Conservation (phyloP, 2,113 vertebrate species). For the Aspidoscelis tigris region DNA sequence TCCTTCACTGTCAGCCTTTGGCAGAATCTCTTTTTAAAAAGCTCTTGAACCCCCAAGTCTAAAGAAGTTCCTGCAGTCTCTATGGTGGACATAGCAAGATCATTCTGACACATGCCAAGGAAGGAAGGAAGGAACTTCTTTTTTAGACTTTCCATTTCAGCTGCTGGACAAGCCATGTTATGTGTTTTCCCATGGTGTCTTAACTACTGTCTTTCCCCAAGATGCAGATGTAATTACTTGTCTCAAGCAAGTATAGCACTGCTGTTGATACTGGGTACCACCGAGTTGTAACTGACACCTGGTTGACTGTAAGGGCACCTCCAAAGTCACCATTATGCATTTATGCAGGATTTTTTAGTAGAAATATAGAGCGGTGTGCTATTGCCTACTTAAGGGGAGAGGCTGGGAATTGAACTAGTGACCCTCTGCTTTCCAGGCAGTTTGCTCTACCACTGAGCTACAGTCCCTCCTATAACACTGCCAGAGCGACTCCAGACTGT, state of each 20-base stretch:
- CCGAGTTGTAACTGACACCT: too few species aligned
- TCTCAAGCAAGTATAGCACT: not conserved
- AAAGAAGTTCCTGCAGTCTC: not conserved
- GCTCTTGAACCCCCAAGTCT: not conserved
- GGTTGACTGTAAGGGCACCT: too few species aligned
- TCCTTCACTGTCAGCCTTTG: not conserved
- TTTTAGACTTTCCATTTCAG: not conserved
- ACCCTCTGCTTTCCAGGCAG: too few species aligned
- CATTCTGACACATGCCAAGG: not conserved
- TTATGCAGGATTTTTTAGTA: too few species aligned
- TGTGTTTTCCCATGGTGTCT: not conserved
- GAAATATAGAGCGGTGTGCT: too few species aligned
- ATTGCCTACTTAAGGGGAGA: too few species aligned
- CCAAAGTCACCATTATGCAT: too few species aligned
- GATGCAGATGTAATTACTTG: not conserved
- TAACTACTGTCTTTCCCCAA: not conserved
- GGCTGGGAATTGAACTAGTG: too few species aligned
- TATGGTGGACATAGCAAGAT: not conserved
- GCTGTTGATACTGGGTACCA: too few species aligned
- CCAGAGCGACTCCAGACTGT: not conserved
- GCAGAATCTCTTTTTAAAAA: not conserved
- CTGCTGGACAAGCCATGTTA: not conserved
- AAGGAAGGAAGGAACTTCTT: not conserved
- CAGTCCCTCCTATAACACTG: not conserved
- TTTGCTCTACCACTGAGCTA: too few species aligned